These are phyloP conservation scores for Lagocephalus sceleratus DNA, from an alignment of 2,797 vertebrate species.

Conservation along the genomic window DNA sequence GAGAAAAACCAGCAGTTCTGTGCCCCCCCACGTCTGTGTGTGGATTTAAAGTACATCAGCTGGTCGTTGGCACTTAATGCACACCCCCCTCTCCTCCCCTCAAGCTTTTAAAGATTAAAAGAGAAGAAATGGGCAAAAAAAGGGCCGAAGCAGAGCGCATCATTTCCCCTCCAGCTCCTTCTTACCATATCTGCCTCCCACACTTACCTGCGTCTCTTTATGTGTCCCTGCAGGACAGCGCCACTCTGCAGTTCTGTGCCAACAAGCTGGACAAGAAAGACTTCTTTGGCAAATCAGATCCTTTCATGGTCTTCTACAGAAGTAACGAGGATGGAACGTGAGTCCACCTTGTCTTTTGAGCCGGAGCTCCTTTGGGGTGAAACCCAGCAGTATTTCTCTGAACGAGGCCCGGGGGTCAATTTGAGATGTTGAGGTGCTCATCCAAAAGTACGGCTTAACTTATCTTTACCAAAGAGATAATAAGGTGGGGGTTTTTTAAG, in stretches of 20 bases:
- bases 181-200: background rate
- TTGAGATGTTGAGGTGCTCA: no score
- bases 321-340: constrained; percentile 96
- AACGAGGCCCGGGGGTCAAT: no score
- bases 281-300: constrained; percentile 95
- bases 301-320: constrained; percentile 94
- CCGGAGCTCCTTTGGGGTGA: background rate
- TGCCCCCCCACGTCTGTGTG: background rate
- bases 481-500: background rate
- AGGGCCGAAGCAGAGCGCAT: constrained; percentile 18
- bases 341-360: constrained; percentile 50
- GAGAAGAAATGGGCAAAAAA: background rate
- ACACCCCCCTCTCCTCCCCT: constrained; percentile 18
- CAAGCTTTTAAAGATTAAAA: constrained; percentile 18
- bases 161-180: no score
- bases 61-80: constrained; percentile 6
- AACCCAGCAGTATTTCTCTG: no score
- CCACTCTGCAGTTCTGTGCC: constrained; percentile 95
- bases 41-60: background rate
- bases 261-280: constrained; percentile 98
- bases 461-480: constrained; percentile 4
- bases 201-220: constrained; percentile 6
- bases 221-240: constrained; percentile 80
- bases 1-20: background rate
- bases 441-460: background rate